These are phyloP conservation scores for Graptemys geographica DNA, from an alignment of 2,797 vertebrate species.

Conservation along the genomic window DNA sequence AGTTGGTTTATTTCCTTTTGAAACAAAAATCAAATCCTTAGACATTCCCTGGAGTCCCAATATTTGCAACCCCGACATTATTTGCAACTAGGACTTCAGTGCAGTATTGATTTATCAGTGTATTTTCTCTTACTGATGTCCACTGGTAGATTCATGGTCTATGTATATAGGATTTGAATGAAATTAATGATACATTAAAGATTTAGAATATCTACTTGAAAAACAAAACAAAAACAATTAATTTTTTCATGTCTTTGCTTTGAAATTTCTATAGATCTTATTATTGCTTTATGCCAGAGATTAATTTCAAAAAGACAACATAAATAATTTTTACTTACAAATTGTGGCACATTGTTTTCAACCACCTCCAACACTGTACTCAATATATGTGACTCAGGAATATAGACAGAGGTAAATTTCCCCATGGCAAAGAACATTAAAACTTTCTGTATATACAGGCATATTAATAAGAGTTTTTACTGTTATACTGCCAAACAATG, in stretches of 20 bases:
- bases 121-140: slow-evolving; percentile 41
- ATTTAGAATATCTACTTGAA: slow-evolving; percentile 58
- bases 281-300: slow-evolving; percentile 65
- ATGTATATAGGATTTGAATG: slow-evolving; percentile 40
- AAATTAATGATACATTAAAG: slow-evolving; percentile 66
- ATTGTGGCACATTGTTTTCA: slow-evolving; percentile 65
- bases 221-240: slow-evolving; percentile 55
- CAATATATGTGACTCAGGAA: slow-evolving; percentile 71
- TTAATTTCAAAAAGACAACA: slow-evolving; percentile 63
- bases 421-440: slow-evolving; percentile 61
- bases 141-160: not conserved
- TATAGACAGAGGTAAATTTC: slow-evolving; percentile 73
- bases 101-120: slow-evolving; percentile 8
- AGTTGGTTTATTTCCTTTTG: not conserved
- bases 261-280: slow-evolving; percentile 46
- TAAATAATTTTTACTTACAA: slow-evolving; percentile 70
- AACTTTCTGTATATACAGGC: slow-evolving; percentile 40
- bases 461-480: slow-evolving; percentile 48
- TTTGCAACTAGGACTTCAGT: slow-evolving; percentile 28
- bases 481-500: slow-evolving; percentile 32
- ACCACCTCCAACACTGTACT: slow-evolving; percentile 67
- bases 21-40: not conserved
- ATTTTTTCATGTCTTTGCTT: slow-evolving; percentile 57
- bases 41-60: not conserved
- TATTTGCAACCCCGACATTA: not conserved